Evolutionary conservation across 2,113 vertebrate species (phyloP).

Genomic region (Upupa epops): DNA sequence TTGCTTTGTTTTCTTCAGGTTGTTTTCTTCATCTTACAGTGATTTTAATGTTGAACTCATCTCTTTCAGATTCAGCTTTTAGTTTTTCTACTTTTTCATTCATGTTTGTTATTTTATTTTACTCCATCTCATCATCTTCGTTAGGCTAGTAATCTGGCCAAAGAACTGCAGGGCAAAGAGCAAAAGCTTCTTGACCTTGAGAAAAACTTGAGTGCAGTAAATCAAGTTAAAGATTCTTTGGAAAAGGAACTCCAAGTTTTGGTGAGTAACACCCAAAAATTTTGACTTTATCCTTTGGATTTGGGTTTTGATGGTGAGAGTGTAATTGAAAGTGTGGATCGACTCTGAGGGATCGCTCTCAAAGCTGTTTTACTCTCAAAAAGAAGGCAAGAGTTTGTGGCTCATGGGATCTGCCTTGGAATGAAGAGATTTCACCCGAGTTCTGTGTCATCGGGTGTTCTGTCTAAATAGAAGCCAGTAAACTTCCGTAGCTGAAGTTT

Average conservation of each 20-base stretch:
- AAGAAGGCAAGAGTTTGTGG: neutral
- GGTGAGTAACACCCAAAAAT: slow-evolving; percentile 78
- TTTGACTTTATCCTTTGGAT: neutral
- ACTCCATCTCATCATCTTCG: slow-evolving; percentile 23
- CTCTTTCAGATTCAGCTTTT: slow-evolving; percentile 37
- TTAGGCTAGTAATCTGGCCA: slow-evolving; percentile 84
- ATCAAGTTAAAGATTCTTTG: slow-evolving; percentile 82
- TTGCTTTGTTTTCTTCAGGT: neutral
- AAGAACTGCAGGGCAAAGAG: slow-evolving; percentile 81
- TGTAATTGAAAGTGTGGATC: neutral
- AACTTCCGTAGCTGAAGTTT: neutral
- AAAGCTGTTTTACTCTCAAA: neutral
- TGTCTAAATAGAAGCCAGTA: neutral
- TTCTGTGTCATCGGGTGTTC: neutral
- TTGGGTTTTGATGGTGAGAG: neutral
- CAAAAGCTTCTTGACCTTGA: slow-evolving; percentile 82
- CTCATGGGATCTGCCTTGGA: neutral
- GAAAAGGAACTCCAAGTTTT: slow-evolving; percentile 83
- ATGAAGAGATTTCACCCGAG: neutral
- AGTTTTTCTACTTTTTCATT: slow-evolving; percentile 49
- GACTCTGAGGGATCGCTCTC: neutral
- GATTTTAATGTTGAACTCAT: neutral
- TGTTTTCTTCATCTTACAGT: neutral
- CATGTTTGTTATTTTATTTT: slow-evolving; percentile 51
- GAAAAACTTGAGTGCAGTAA: slow-evolving; percentile 78